These are phyloP conservation scores for Spilogale gracilis DNA, from an alignment of 2,113 vertebrate genomes.

Conservation along the genomic window DNA sequence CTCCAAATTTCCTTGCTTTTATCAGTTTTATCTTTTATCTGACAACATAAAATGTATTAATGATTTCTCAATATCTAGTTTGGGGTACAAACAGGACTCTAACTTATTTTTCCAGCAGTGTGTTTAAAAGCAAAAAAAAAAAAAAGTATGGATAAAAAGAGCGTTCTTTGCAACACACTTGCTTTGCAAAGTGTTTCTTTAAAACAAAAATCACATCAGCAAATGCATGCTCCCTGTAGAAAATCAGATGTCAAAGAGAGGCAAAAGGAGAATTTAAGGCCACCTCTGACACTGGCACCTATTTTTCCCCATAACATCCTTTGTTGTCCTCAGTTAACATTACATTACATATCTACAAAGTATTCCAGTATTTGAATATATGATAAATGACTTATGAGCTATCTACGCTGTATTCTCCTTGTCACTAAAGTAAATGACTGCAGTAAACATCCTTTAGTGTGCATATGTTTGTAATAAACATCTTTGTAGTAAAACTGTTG, in stretches of 20 bases:
- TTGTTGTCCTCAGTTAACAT: neutral
- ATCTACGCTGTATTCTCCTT: neutral
- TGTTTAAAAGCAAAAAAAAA: conserved; percentile 44
- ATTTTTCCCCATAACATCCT: neutral
- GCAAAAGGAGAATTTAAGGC: neutral
- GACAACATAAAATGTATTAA: conserved; percentile 23
- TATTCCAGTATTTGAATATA: conserved; percentile 12
- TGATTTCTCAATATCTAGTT: conserved; percentile 25
- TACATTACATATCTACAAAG: neutral
- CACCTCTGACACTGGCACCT: neutral
- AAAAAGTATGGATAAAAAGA: neutral
- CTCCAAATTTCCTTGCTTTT: conserved; percentile 36
- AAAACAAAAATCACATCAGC: neutral
- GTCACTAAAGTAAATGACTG: neutral
- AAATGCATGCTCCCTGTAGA: neutral
- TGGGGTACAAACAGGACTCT: neutral
- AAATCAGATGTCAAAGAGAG: neutral
- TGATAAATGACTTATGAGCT: conserved; percentile 26
- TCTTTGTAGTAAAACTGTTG: neutral
- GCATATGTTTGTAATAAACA: neutral
- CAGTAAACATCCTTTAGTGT: conserved; percentile 20
- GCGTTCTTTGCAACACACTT: neutral
- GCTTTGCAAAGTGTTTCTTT: neutral
- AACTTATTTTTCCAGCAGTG: neutral
- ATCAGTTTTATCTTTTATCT: neutral